Evolutionary conservation across 2,888 invertebrate genomes (phyloP).

Genomic region (Saturnia japonica): DNA sequence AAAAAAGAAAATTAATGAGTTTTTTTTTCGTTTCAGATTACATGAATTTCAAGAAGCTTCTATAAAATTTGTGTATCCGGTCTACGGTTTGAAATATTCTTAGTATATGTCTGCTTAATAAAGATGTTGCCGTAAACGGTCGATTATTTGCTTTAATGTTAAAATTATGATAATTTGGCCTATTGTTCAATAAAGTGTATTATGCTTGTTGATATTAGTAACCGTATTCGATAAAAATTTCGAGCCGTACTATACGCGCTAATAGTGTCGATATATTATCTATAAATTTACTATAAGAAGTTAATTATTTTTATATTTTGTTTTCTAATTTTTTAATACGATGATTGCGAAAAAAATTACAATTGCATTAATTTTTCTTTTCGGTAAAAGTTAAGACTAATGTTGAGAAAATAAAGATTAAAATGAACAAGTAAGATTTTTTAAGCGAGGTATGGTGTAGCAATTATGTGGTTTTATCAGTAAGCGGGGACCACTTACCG

Average conservation of each 20-base stretch:
- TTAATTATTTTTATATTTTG: too few species aligned
- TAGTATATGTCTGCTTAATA: neutral
- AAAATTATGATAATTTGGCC: neutral
- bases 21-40: neutral
- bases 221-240: neutral
- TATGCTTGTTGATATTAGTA: neutral
- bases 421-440: neutral
- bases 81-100: neutral
- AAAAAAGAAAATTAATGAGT: neutral
- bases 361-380: too few species aligned
- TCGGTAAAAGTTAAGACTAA: neutral
- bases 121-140: neutral
- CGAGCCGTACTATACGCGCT: too few species aligned
- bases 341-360: too few species aligned
- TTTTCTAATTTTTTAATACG: too few species aligned
- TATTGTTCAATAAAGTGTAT: neutral
- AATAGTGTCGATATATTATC: too few species aligned
- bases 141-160: neutral
- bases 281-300: too few species aligned
- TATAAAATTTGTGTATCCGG: neutral
- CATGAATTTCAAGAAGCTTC: neutral
- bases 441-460: neutral
- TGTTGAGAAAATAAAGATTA: neutral
- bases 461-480: neutral
- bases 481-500: slow-evolving; percentile 8